Base-by-base conservation (phyloP, 2,113 vertebrate genomes). In the Brienomyrus brachyistius region DNA sequence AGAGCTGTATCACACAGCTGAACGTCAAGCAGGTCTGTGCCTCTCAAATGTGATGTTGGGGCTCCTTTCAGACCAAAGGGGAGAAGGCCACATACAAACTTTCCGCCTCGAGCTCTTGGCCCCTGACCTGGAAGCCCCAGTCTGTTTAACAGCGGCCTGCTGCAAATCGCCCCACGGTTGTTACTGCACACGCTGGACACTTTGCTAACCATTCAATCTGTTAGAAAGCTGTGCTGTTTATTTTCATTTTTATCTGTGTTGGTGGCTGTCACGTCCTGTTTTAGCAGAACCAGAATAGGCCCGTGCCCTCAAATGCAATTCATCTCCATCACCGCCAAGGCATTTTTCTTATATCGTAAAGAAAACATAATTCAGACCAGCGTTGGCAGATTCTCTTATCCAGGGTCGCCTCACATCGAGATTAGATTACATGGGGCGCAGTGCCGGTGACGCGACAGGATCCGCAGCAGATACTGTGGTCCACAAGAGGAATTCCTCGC, bases 21-120 rank as follows among this genome's bases (percentile, higher is more conserved):
- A 59, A 54, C 89, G 62, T 90, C 23, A 54, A 74, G 54, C 59
- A 87, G 89, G 80, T 90, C 59, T 62, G 31, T 47, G 52, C 45
- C 27, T 35, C 47, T 50, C 15, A 88, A 50, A 88, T 74, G 47
- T 40, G 31, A 21, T 54, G 27, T 10, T 15, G 85, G 50, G 5
- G 85, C 31, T 87, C 9, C 17, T 11, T 66, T 66, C 17, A 43
- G 8, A 35, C 19, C 54, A 43, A 31, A 35, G 17, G n/a, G 50
- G 15, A 19, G 84, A 0, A 31, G 1, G 11, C 13, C 47, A 10
- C n/a, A 27, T 62, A 31, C 19, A 11, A 66, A 62, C 35, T 23
- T 21, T 27, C 1, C 40, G 3, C 31, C 40, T 8, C 6, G 27
- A 47, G 19, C 56, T 88, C 54, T 40, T 27, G 40, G 66, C 0